These are phyloP conservation scores for Lepisosteus osseus DNA, from an alignment of 2,113 vertebrate genomes.

Conservation along the genomic window DNA sequence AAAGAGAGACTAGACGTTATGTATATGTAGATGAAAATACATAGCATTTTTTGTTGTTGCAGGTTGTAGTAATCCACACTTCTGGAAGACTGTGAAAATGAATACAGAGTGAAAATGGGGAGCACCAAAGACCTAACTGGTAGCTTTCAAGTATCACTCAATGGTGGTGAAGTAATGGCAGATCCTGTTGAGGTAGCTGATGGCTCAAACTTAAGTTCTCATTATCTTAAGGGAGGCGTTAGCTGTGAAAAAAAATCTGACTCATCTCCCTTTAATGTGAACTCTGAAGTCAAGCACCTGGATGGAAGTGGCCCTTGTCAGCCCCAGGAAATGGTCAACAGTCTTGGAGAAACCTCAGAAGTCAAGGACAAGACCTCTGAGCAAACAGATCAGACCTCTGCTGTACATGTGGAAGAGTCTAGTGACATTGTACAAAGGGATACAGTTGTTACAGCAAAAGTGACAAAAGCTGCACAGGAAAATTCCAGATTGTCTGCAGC, in stretches of 20 bases:
- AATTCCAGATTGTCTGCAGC: constrained; percentile 9
- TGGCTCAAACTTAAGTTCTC: constrained; percentile 17
- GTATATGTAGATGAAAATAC: constrained; percentile 26
- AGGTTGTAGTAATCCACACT: constrained; percentile 34
- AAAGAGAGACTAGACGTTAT: constrained; percentile 9
- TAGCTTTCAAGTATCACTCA: constrained; percentile 20
- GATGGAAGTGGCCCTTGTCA: constrained; percentile 3
- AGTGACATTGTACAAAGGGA: not conserved
- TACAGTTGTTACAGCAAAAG: not conserved
- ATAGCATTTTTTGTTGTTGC: constrained; percentile 20
- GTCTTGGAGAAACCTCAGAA: constrained; percentile 7
- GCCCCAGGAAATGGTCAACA: constrained; percentile 4
- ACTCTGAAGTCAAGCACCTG: not conserved
- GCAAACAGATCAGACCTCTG: constrained; percentile 2
- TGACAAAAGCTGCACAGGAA: not conserved
- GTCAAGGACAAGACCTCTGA: constrained; percentile 5
- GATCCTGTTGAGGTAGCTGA: constrained; percentile 22
- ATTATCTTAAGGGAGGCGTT: not conserved
- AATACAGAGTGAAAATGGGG: constrained; percentile 44
- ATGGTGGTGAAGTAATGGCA: constrained; percentile 18
- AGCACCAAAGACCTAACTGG: constrained; percentile 51
- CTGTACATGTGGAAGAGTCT: not conserved
- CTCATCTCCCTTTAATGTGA: constrained; percentile 8
- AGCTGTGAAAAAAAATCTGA: constrained; percentile 10
- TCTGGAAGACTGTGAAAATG: constrained; percentile 19